Base-by-base conservation (phyloP, 2,888 invertebrate species). In the Drosophila kuntzei region DNA sequence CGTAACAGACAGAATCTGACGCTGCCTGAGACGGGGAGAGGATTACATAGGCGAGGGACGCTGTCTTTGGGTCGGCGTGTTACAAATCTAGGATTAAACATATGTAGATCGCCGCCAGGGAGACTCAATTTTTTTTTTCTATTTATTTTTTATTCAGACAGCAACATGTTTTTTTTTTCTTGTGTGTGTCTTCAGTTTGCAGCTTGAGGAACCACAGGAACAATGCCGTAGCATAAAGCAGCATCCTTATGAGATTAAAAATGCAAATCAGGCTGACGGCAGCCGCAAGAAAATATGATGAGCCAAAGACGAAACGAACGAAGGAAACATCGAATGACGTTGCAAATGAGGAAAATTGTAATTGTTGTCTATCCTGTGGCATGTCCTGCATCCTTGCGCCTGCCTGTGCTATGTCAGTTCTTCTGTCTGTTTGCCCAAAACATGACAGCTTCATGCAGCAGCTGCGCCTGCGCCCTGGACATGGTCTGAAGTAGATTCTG, bases 181-280 rank as follows among this genome's bases (percentile, higher is more conserved):
- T 27, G 29, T 47, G 47, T 41, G 32, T 43, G 25, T 61, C 49
- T 55, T 32, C 20, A 32, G 63, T 41, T 70, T 80, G 79, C 81
- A 85, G 85, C 80, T 85, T 80, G 80, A 63, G 76, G 68, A 79
- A 80, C 84, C 80, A 46, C 80, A 86, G 68, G 81, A 81, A 87
- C 77, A 82, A 83, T 83, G 77, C 70, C 54, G 59, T 39, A 69
- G 76, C 84, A 83, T 69, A 68, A 63, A 68, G 63, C 80, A 80
- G 77, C 85, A 80, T 83, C 83, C 86, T 90, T 90, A 90, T 90
- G 90, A 88, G 90, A 90, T 90, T 90, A 90, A 88, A 90, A 90
- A 90, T 90, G 90, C 89, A 90, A 90, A 90, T 90, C 84, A 89
- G 83, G 58, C 77, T 66, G 53, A 73, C 70, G 72, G 71, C 71